A percentile compares a stretch with the other conserved stretches of the same genome.
Evolutionary conservation across 2,888 invertebrate species (phyloP).

Genomic region (Exocentrus adspersus): DNA sequence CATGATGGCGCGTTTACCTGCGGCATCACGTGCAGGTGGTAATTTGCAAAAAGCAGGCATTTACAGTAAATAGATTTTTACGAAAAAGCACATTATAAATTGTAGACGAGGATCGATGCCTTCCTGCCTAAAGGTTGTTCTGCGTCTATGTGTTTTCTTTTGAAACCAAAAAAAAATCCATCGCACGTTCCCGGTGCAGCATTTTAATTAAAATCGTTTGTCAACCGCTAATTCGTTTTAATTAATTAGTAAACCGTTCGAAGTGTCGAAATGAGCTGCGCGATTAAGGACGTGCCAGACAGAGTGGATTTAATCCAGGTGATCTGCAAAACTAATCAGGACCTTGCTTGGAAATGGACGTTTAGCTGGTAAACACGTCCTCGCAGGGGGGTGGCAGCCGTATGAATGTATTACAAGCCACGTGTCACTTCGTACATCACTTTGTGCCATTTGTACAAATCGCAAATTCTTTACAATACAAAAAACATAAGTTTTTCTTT

Average conservation of each 20-base stretch:
- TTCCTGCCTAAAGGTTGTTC: too few relatives aligned
- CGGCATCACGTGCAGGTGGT: background rate
- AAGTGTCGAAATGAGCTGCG: background rate
- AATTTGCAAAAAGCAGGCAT: too few relatives aligned
- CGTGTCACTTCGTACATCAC: conserved; percentile 13
- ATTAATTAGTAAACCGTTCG: background rate
- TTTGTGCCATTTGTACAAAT: too few relatives aligned
- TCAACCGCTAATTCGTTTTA: background rate
- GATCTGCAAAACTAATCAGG: conserved; percentile 27
- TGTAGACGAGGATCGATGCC: too few relatives aligned
- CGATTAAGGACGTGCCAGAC: conserved; percentile 1
- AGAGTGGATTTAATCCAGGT: conserved; percentile 26
- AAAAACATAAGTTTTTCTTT: too few relatives aligned
- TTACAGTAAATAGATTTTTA: too few relatives aligned
- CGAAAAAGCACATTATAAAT: too few relatives aligned
- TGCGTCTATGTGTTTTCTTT: too few relatives aligned
- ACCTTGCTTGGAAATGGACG: conserved; percentile 23
- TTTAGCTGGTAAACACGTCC: conserved; percentile 25
- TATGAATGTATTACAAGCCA: conserved; percentile 13
- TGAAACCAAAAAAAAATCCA: background rate
- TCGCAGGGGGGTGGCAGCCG: background rate
- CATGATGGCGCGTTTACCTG: background rate
- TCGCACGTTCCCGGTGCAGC: background rate
- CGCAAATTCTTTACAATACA: too few relatives aligned
- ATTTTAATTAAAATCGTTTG: background rate